phyloP scores from a whole-genome alignment of 2,797 vertebrate species.

The Danio kyathit region DNA sequence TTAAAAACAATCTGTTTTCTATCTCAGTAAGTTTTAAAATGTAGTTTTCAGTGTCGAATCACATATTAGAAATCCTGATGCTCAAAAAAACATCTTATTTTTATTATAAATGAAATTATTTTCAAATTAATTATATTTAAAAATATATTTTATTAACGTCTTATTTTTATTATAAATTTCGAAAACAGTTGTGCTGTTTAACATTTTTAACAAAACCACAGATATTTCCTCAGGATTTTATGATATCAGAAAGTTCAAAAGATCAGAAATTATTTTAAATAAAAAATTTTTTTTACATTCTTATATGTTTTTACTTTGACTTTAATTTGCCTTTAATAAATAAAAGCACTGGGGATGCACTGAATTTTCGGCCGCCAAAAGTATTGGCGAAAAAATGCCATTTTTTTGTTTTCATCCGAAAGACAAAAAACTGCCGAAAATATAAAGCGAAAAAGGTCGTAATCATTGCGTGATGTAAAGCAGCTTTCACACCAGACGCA shows the following conservation, averaged over 20 bases:
- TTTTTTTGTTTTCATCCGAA: too few species aligned
- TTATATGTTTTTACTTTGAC: background rate
- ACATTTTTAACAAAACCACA: background rate
- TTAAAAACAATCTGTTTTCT: background rate
- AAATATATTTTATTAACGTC: too few species aligned
- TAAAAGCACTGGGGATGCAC: too few species aligned
- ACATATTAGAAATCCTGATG: background rate
- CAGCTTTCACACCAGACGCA: too few species aligned
- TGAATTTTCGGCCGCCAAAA: too few species aligned
- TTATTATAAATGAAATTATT: too few species aligned
- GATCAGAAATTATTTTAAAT: too few species aligned
- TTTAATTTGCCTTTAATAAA: background rate
- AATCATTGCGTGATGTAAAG: too few species aligned
- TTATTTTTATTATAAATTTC: background rate
- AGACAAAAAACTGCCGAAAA: too few species aligned
- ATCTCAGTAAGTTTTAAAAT: background rate
- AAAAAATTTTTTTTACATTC: background rate
- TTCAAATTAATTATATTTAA: too few species aligned
- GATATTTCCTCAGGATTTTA: background rate
- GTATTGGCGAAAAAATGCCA: too few species aligned
- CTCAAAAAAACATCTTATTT: background rate
- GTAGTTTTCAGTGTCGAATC: background rate
- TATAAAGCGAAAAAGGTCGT: too few species aligned
- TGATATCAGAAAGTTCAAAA: background rate
- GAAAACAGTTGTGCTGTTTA: background rate